Evolutionary conservation across 1,140 invertebrate genomes (phyloP), one percentile per base, ranked within the genome.

Genomic region (Charaxes varanes): DNA sequence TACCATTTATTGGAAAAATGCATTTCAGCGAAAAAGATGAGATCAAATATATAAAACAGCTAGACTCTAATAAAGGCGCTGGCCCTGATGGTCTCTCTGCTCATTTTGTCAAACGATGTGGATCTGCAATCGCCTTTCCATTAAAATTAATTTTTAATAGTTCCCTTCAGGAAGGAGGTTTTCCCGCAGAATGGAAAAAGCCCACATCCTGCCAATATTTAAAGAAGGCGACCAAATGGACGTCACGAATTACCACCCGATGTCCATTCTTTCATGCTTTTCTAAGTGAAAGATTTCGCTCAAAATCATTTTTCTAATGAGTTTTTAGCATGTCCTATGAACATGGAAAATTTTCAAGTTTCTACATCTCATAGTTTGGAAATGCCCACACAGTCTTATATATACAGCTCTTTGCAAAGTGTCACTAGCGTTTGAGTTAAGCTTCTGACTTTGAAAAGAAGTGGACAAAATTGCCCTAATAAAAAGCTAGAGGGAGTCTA

Each of bases 191-290:
- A 32, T 32, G 30, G 14, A 32, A 32, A 30, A 32, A 32, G 14
- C 16, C 6, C 30, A 8, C 3, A 32, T 32, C 6, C 15, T 32
- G 11, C 15, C 30, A 7, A 4, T 30, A 7, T 30, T 3, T 15
- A 30, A 30, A 7, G 15, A 30, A n/a, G 3, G 11, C 13, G 6
- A 28, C 12, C 7, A 12, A 28, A 36, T 13, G 7, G 14, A 38
- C 14, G 13, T 21, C 13, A 26, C 32, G n/a, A 45, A 45, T 10
- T 45, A 45, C 17, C 32, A 27, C 6, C 34, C 34, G 1, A 37
- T 37, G 17, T 36, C 33, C 4, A 44, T 37, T 10, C 22, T 37
- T 16, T 45, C 42, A 23, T 17, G 27, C 15, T 21, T 45, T 14
- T 36, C 42, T 3, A 37, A 45, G 15, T 14, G n/a, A n/a, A n/a